Conservation (phyloP, 2,797 vertebrate species). For the Acrocephalus scirpaceus region DNA sequence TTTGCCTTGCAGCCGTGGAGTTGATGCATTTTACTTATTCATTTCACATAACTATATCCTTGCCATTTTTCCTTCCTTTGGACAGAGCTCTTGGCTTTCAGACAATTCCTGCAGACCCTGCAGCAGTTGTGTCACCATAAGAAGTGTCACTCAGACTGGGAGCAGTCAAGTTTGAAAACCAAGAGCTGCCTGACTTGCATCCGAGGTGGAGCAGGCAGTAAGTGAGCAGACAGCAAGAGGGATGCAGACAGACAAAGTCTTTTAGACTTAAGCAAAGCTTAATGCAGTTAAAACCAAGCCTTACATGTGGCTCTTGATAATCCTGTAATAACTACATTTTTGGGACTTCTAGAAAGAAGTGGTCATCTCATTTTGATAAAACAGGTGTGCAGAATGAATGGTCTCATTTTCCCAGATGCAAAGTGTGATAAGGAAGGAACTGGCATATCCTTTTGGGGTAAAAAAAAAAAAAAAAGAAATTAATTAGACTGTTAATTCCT, state of each 20-base stretch:
- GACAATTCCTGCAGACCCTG: constrained; percentile 53
- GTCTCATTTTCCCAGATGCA: background rate
- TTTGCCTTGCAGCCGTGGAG: background rate
- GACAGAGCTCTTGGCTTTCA: constrained; percentile 42
- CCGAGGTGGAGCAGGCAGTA: background rate
- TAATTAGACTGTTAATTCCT: background rate
- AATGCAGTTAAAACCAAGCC: background rate
- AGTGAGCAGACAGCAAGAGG: constrained; percentile 2
- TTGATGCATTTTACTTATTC: background rate
- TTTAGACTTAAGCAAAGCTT: background rate
- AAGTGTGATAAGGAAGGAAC: background rate
- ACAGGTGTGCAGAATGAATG: background rate
- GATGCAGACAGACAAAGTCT: background rate
- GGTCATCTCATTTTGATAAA: background rate
- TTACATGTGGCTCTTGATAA: background rate
- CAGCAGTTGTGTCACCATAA: constrained; percentile 60
- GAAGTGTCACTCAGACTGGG: constrained; percentile 48
- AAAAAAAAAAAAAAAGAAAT: background rate
- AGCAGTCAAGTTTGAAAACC: constrained; percentile 48
- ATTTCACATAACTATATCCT: background rate
- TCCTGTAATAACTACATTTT: background rate
- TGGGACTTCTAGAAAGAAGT: background rate
- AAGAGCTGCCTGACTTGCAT: constrained; percentile 24
- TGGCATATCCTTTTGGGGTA: background rate
- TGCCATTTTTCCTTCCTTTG: constrained; percentile 30